Conservation (phyloP, 2,797 vertebrate species). For the Propithecus deckenii region DNA sequence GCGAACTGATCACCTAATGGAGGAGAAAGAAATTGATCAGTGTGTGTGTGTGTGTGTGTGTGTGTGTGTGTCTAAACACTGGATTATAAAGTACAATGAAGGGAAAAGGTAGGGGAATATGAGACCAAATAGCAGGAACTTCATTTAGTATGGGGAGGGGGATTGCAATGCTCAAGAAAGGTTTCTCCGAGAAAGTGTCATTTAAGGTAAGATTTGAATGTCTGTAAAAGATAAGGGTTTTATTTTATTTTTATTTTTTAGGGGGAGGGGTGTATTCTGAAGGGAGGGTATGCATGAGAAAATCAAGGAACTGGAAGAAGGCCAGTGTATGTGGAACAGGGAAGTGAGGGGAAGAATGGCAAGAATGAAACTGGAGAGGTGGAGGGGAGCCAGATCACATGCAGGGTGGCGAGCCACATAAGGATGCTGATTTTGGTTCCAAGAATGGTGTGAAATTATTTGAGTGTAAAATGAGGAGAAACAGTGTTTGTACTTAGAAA, state of each 20-base stretch:
- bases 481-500: background rate
- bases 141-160: background rate
- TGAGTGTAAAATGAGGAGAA: slow-evolving; percentile 34
- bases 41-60: too few species aligned
- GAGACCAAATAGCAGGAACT: background rate
- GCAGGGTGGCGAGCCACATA: background rate
- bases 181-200: background rate
- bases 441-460: slow-evolving; percentile 51
- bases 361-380: background rate
- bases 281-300: background rate
- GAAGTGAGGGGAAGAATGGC: background rate
- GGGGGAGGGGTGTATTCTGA: background rate
- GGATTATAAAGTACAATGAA: background rate
- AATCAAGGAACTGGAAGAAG: slow-evolving; percentile 37
- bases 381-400: background rate
- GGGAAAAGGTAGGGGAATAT: background rate
- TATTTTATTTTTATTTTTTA: slow-evolving; percentile 48
- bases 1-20: background rate
- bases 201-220: background rate
- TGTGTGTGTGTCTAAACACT: background rate
- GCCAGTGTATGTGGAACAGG: background rate
- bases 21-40: background rate
- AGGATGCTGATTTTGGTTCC: slow-evolving; percentile 17
- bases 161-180: background rate
- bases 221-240: background rate